Evolutionary conservation across 2,113 vertebrate species (phyloP).

Genomic region (Calidris pugnax): DNA sequence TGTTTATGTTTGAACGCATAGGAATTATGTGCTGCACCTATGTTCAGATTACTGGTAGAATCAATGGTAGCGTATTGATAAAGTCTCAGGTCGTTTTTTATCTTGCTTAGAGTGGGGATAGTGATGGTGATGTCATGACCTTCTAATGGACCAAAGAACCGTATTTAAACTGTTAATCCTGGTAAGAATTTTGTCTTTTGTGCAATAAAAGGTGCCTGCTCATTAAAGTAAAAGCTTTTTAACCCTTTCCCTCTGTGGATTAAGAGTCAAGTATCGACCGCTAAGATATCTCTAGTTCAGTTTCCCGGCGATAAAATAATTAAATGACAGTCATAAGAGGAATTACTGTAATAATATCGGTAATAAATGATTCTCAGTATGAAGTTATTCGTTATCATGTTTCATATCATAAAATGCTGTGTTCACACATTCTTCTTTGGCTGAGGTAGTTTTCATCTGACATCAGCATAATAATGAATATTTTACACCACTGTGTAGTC

Average conservation of each 20-base stretch:
- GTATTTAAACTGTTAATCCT: slow-evolving; percentile 57
- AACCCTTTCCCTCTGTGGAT: background rate
- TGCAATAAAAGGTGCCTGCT: background rate
- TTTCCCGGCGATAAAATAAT: slow-evolving; percentile 19
- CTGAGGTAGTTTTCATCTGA: slow-evolving; percentile 32
- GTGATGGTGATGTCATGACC: slow-evolving; percentile 33
- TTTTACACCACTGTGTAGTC: slow-evolving; percentile 32
- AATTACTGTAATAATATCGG: slow-evolving; percentile 23
- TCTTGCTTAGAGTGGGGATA: background rate
- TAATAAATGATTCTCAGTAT: slow-evolving; percentile 15
- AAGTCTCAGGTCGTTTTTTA: background rate
- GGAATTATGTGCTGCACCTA: background rate
- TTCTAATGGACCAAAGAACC: slow-evolving; percentile 49
- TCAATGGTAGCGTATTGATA: slow-evolving; percentile 52
- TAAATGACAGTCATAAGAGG: slow-evolving; percentile 33
- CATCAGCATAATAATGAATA: slow-evolving; percentile 34
- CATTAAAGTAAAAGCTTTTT: slow-evolving; percentile 54
- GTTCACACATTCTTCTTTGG: slow-evolving; percentile 22
- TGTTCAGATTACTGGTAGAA: slow-evolving; percentile 9
- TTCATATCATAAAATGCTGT: background rate
- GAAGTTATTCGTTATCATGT: background rate
- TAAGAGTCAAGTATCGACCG: slow-evolving; percentile 29
- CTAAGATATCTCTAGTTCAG: background rate
- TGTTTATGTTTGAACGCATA: slow-evolving; percentile 34
- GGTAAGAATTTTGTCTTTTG: background rate